Evolutionary conservation across 2,888 invertebrate species (phyloP), one percentile per base, ranked within the genome.

Genomic region (Hoplodrina ambigua): DNA sequence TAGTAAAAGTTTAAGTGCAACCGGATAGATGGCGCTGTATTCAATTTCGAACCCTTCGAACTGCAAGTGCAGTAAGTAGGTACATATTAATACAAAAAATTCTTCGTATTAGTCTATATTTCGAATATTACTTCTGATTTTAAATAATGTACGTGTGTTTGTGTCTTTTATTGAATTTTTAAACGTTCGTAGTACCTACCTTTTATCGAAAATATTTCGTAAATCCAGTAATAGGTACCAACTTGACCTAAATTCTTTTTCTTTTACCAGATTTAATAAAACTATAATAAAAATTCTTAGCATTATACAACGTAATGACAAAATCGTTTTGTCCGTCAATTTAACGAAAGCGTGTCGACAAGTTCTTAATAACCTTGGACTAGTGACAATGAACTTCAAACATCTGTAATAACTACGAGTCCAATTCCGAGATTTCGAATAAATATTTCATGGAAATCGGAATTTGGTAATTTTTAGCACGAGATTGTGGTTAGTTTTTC

Each of bases 331-430:
- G 78, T 81, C 81, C 75, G 74, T 59, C 73, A 74, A 78, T 73
- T 82, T 72, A 67, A 71, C 65, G 81, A 83, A 83, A 79, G 83
- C 78, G 83, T 82, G 69, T 74, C 80, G 71, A 41, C 72, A 79
- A 70, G 83, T 72, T 72, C 71, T 68, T 33, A 72, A 66, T 58
- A 83, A 83, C 83, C 83, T 83, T 83, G 83, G 52, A 41, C 60
- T 60, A 62, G 71, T 83, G 83, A 80, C 72, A 83, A 79, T 83
- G 83, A 83, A 83, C 83, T 83, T 83, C 68, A 77, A 77, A 25
- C 74, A 67, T 81, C 70, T 61, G 68, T 72, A 76, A 68, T 61
- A 79, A 8, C 19, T 15, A 20, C 70, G 61, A 72, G 69, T 71
- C 61, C 72, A 64, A 83, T 77, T 75, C 75, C 50, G 46, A 76